phyloP scores from a whole-genome alignment of 2,113 vertebrate species.

The Alethe diademata region DNA sequence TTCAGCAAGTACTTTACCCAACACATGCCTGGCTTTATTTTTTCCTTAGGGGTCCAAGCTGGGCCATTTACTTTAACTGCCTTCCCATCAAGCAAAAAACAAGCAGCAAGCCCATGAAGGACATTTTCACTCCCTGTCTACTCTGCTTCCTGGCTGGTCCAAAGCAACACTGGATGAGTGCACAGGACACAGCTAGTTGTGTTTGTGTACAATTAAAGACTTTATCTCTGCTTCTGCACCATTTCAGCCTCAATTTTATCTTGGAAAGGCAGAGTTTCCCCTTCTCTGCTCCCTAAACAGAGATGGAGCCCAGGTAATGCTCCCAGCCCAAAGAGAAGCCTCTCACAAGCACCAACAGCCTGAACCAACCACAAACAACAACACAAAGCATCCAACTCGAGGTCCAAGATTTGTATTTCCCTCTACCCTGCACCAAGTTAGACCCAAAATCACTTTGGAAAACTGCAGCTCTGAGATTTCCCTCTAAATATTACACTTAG shows the following conservation, averaged over 20 bases:
- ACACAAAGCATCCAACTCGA: fast-evolving
- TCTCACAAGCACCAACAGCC: not conserved
- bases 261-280: not conserved
- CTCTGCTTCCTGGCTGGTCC: not conserved
- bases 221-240: not conserved
- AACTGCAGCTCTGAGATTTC: not conserved
- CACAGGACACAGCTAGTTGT: not conserved
- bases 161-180: not conserved
- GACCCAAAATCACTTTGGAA: not conserved
- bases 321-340: fast-evolving
- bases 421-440: not conserved
- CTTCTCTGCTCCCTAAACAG: not conserved
- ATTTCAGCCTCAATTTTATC: not conserved
- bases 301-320: not conserved
- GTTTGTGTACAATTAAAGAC: not conserved
- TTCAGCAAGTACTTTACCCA: not conserved
- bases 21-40: not conserved
- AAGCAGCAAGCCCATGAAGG: not conserved
- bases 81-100: not conserved
- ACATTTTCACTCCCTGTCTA: not conserved
- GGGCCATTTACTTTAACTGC: not conserved
- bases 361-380: fast-evolving
- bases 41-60: not conserved
- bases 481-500: not conserved
- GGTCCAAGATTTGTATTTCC: fast-evolving